These are phyloP conservation scores for Eledona agricola DNA, from an alignment of 2,888 invertebrate species.

Conservation along the genomic window DNA sequence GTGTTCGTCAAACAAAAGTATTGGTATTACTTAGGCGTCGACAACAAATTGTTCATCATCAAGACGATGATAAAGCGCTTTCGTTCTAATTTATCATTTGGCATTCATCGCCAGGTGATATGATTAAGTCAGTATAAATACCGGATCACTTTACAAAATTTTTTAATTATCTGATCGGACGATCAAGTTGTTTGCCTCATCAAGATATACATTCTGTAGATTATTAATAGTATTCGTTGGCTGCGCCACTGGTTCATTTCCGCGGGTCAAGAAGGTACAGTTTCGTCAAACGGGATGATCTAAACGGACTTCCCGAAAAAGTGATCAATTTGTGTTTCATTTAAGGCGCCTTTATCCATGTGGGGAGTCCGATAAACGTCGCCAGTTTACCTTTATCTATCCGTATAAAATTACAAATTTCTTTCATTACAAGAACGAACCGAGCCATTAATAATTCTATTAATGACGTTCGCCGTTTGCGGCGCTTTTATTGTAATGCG, in stretches of 20 bases:
- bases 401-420: constrained; percentile 51
- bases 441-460: constrained; percentile 46
- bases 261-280: constrained; percentile 6
- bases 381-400: constrained; percentile 31
- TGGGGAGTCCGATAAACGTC: constrained; percentile 52
- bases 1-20: no score
- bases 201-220: constrained; percentile 1
- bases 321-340: constrained; percentile 14
- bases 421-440: constrained; percentile 47
- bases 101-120: no score
- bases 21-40: no score
- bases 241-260: constrained; percentile 8
- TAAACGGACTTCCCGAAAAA: constrained; percentile 6
- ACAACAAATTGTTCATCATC: no score
- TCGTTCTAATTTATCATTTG: no score
- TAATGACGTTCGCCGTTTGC: constrained; percentile 47
- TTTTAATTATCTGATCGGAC: no score
- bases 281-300: constrained; percentile 14
- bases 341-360: constrained; percentile 43
- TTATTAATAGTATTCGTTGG: neutral
- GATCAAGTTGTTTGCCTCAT: no score
- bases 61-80: no score
- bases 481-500: constrained; percentile 52
- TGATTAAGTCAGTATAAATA: no score
- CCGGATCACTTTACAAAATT: no score